phyloP scores from a whole-genome alignment of 64 coral and sea anemone genomes.

The Pocillopora damicornis region DNA sequence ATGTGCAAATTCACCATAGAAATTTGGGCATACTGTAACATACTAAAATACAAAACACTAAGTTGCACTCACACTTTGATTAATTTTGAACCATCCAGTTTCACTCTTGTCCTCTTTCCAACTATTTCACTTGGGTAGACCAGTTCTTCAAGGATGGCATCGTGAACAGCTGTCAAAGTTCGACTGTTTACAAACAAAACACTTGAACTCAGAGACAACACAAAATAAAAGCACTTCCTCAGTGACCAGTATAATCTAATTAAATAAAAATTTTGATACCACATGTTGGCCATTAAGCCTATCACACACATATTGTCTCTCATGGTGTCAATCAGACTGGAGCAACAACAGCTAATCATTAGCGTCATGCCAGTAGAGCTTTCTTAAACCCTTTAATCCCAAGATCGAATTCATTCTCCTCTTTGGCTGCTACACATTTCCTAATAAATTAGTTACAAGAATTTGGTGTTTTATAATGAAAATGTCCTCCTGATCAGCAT shows the following conservation, averaged over 20 bases:
- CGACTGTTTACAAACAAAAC: conserved; percentile 55
- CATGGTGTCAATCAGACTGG: conserved; percentile 49
- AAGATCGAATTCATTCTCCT: too few species aligned
- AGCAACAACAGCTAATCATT: conserved; percentile 40
- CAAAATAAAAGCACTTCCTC: not conserved
- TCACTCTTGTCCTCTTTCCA: conserved; percentile 89
- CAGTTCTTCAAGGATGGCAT: conserved; percentile 93
- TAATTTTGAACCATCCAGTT: conserved; percentile 82
- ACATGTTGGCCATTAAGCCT: not conserved
- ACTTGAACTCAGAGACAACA: not conserved
- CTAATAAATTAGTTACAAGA: too few species aligned
- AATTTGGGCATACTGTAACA: not conserved
- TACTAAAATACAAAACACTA: not conserved
- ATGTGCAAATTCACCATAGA: too few species aligned
- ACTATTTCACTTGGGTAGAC: conserved; percentile 99
- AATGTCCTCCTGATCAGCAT: too few species aligned
- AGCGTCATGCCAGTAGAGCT: not conserved
- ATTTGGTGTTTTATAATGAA: too few species aligned
- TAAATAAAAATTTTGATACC: too few species aligned
- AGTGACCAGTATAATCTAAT: too few species aligned
- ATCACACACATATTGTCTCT: conserved; percentile 1
- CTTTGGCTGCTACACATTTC: too few species aligned
- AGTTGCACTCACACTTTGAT: conserved; percentile 83
- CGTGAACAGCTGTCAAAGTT: conserved; percentile 93
- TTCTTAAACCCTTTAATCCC: too few species aligned